Base-by-base conservation (phyloP, 2,888 invertebrate genomes). In the Busseola fusca region DNA sequence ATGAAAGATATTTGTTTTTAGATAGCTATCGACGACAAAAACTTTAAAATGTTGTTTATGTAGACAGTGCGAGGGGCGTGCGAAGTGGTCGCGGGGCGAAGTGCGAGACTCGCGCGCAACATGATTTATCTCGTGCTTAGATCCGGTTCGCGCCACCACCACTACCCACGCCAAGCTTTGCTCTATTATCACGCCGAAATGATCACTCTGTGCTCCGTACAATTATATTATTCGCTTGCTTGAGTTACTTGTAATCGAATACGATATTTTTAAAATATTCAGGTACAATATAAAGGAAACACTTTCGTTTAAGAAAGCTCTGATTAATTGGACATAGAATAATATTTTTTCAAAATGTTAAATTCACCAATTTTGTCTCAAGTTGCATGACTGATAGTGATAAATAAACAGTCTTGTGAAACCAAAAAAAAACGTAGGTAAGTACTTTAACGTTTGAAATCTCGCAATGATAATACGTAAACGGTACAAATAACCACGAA, bases 91-190 rank as follows among this genome's bases (percentile, higher is more conserved):
- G 80, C 69, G 71, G 73, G 71, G 57, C 76, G 80, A 63, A 80
- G 77, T 79, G 76, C 81, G 88, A 87, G 87, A 86, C 88, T 90
- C 85, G 86, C 87, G 87, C 87, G 86, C 78, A 86, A 87, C 90
- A 91, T 93, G 91, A 94, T 94, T 94, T 95, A 94, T 95, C 92
- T 88, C 87, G 84, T 84, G 85, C 89, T 88, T 90, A 94, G 94
- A 95, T 95, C 95, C 95, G 95, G 95, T 93, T 94, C 87, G 90
- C 88, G 89, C 90, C 82, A 84, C 86, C 77, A 86, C 87, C 86
- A 88, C 92, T 66, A 87, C 94, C 95, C 93, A 95, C 95, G 93
- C 92, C 91, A 90, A 88, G 90, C 88, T 92, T 89, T 91, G 90
- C 91, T 91, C 91, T 89, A 93, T 93, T 94, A 95, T 94, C 93